Evolutionary conservation across 2,888 invertebrate species (phyloP).

Genomic region (Rhagonycha fulva): DNA sequence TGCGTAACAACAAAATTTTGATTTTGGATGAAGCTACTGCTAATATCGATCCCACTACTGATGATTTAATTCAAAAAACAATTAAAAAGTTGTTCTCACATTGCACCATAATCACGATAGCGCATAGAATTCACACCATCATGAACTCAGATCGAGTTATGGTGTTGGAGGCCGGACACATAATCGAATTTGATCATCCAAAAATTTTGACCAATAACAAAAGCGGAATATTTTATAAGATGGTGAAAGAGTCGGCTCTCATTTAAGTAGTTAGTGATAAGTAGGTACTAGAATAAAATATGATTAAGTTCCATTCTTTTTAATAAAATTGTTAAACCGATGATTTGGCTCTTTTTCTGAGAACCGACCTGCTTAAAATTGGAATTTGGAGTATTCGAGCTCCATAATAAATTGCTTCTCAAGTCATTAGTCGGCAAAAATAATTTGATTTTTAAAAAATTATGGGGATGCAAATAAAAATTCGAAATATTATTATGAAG

Average conservation of each 20-base stretch:
- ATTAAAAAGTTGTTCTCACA: conserved; percentile 71
- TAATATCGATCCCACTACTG: conserved; percentile 76
- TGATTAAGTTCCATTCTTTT: not conserved
- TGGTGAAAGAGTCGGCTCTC: conserved; percentile 73
- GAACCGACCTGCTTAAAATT: not conserved
- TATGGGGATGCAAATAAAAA: too few species aligned
- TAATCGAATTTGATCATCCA: conserved; percentile 77
- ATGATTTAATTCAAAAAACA: conserved; percentile 74
- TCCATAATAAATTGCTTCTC: too few species aligned
- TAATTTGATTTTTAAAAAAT: too few species aligned
- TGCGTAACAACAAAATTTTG: conserved; percentile 51
- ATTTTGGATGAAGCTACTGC: conserved; percentile 73
- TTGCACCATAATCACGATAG: conserved; percentile 81
- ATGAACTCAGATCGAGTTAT: conserved; percentile 81
- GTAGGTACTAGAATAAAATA: not conserved
- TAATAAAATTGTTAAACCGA: not conserved
- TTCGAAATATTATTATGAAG: too few species aligned
- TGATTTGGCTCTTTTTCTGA: not conserved
- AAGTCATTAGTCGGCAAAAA: too few species aligned
- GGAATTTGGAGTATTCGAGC: not conserved
- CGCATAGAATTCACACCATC: conserved; percentile 79
- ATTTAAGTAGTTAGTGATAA: conserved; percentile 36
- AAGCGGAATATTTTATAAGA: conserved; percentile 64
- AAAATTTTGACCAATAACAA: conserved; percentile 64
- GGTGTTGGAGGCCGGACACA: conserved; percentile 78